Percentiles rank a stretch among this genome's conserved stretches.
phyloP scores from a whole-genome alignment of 2,888 invertebrate species.

The Operophtera brumata region DNA sequence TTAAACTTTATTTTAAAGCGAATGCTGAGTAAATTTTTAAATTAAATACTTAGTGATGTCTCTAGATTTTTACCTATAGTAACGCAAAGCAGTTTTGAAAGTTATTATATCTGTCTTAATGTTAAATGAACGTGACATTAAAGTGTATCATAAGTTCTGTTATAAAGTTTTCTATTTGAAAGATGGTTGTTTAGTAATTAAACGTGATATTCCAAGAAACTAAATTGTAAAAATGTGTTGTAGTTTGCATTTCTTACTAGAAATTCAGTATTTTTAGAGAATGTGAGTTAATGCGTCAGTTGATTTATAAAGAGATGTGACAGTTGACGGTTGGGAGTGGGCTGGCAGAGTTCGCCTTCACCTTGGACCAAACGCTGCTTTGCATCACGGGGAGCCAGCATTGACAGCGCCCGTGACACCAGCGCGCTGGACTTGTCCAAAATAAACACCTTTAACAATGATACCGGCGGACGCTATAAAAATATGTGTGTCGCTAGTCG shows the following conservation, averaged over 20 bases:
- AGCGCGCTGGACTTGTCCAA: slow-evolving; percentile 55
- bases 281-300: slow-evolving; percentile 52
- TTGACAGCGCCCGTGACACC: slow-evolving; percentile 72
- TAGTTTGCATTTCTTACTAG: slow-evolving; percentile 10
- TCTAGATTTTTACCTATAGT: slow-evolving; percentile 27
- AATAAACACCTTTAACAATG: slow-evolving; percentile 69
- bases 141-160: not conserved
- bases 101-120: not conserved
- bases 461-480: slow-evolving; percentile 57
- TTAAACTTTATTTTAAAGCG: slow-evolving; percentile 17
- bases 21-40: slow-evolving; percentile 10
- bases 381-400: slow-evolving; percentile 61
- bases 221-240: slow-evolving; percentile 25
- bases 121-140: not conserved
- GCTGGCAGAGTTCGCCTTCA: slow-evolving; percentile 66
- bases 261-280: slow-evolving; percentile 34
- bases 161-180: not conserved
- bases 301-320: slow-evolving; percentile 61
- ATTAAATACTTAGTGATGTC: slow-evolving; percentile 18
- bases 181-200: not conserved
- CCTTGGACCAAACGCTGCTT: slow-evolving; percentile 69
- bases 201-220: slow-evolving; percentile 1
- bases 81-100: not conserved
- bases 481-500: slow-evolving; percentile 51
- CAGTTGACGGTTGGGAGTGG: slow-evolving; percentile 50